Base-by-base conservation (phyloP, 2,888 invertebrate species). In the Sceliomorpha sp. region DNA sequence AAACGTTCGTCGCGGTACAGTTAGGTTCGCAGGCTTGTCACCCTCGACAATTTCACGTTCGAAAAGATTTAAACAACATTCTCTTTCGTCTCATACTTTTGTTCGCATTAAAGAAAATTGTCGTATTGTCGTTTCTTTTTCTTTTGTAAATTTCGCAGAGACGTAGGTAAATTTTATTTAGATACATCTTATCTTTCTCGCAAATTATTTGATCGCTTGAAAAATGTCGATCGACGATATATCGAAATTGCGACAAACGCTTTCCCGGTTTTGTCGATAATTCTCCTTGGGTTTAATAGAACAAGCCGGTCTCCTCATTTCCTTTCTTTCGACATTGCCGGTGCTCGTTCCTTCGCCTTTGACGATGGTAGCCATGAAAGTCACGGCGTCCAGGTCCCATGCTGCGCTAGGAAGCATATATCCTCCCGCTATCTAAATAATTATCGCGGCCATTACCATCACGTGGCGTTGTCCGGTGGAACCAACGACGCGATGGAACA, bases 371-470 rank as follows among this genome's bases (percentile, higher is more conserved):
- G 73, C 74, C 75, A 71, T 77, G 76, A 72, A 77, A 80, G 76
- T 79, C 77, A 79, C 76, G 80, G 71, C 74, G 74, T 73, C 74
- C 60, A 42, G 80, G 80, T 83, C 81, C 76, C 83, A 83, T 82
- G 83, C 83, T 81, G 83, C 74, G 83, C 77, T 83, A 82, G 83
- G 81, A 82, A 81, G 80, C 84, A 83, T 83, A 82, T 80, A 83
- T 84, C 81, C 82, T 80, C 78, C 56, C 79, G 81, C 78, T 84
- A 84, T 84, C 84, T 84, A 83, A 84, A 84, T 83, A 84, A 84
- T 84, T 84, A 84, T 84, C 83, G 79, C 84, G 72, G 80, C 82
- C 82, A 83, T 83, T 83, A 83, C 80, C 83, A 82, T 83, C 82
- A 80, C 83, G 81, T 78, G 81, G 81, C 81, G 82, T 77, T 83